Evolutionary conservation across 2,888 invertebrate genomes (phyloP).

Genomic region (Cetonia aurata): DNA sequence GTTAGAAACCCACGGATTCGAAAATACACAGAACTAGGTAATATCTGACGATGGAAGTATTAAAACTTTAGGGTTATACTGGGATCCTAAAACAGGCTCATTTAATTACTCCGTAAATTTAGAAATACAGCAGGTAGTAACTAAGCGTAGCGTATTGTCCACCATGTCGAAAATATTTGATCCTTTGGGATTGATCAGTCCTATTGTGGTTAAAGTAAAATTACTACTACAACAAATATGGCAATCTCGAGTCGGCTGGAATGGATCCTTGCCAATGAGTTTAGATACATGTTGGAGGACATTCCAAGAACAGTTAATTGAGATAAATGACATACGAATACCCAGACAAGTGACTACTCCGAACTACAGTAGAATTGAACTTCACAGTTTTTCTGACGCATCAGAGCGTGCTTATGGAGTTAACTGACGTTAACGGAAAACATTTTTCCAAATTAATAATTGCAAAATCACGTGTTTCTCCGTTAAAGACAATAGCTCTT

Average conservation of each 20-base stretch:
- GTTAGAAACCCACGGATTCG: neutral
- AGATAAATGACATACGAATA: conserved; percentile 11
- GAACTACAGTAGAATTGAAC: neutral
- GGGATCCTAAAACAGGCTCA: neutral
- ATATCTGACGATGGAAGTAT: neutral
- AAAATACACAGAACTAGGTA: neutral
- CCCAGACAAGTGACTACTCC: conserved; percentile 7
- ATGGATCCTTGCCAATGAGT: conserved; percentile 4
- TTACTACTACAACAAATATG: conserved; percentile 11
- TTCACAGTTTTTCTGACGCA: conserved; percentile 28
- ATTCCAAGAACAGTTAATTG: conserved; percentile 8
- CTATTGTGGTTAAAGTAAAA: neutral
- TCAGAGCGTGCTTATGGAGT: conserved; percentile 21
- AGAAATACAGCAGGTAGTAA: neutral
- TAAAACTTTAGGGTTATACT: conserved; percentile 3
- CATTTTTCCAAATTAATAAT: too few relatives aligned
- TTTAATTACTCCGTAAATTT: conserved; percentile 10
- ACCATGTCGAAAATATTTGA: conserved; percentile 13
- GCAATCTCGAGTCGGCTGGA: conserved; percentile 11
- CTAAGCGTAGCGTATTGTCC: conserved; percentile 11
- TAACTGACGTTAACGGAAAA: too few relatives aligned
- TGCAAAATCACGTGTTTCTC: too few relatives aligned
- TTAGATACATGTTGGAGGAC: conserved; percentile 4
- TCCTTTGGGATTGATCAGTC: too few relatives aligned
- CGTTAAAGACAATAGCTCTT: too few relatives aligned